These are phyloP conservation scores for Loriculus beryllinus DNA, from an alignment of 2,797 vertebrate genomes.

Conservation along the genomic window DNA sequence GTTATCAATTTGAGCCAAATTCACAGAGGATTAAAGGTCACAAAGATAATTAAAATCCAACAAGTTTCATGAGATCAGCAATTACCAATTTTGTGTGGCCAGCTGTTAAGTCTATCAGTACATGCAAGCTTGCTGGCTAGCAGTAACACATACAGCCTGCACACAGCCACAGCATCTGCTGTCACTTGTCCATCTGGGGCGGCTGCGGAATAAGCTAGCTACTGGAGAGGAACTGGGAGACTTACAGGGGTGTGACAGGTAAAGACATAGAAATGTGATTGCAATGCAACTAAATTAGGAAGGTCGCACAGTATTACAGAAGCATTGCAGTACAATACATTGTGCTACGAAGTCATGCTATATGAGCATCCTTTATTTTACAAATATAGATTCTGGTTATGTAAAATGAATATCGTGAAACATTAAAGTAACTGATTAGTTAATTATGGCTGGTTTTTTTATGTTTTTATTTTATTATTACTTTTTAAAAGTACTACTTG, in stretches of 20 bases:
- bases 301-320: neutral
- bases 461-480: neutral
- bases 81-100: neutral
- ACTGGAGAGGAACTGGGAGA: neutral
- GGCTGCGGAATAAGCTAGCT: neutral
- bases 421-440: neutral
- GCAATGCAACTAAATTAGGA: neutral
- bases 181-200: neutral
- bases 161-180: neutral
- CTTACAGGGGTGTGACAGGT: neutral
- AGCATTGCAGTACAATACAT: neutral
- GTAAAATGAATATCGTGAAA: neutral
- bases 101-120: neutral
- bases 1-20: neutral
- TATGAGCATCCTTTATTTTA: neutral
- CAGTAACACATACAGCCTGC: neutral
- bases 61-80: conserved; percentile 28
- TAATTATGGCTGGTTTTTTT: accelerated
- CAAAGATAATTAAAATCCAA: neutral
- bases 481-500: neutral
- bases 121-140: accelerated
- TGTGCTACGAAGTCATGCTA: neutral
- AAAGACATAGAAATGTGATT: neutral
- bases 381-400: neutral
- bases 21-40: neutral